phyloP scores from a whole-genome alignment of 2,888 invertebrate genomes.

The Gastracanthus pulcherrimus region DNA sequence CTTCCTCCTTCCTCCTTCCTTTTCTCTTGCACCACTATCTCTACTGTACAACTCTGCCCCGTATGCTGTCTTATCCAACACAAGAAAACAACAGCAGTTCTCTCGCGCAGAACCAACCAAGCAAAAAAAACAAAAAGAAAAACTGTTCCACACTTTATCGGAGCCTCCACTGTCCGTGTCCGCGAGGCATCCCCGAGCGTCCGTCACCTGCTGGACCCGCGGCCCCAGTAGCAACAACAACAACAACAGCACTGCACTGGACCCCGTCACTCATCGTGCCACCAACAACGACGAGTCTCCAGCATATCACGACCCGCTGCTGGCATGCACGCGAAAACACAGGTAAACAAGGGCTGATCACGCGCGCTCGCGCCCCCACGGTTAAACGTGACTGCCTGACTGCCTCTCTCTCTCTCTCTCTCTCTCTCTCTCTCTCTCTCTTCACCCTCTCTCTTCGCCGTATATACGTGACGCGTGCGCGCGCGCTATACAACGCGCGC shows the following conservation, averaged over 20 bases:
- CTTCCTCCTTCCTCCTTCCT: background rate
- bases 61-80: background rate
- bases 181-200: background rate
- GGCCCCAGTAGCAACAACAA: too few species aligned
- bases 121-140: too few species aligned
- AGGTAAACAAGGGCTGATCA: background rate
- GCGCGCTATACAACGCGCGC: background rate
- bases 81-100: background rate
- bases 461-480: too few species aligned
- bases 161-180: background rate
- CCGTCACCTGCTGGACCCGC: background rate
- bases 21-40: background rate
- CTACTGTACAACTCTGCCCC: background rate
- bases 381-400: background rate
- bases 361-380: background rate
- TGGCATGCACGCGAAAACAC: too few species aligned
- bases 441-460: too few species aligned
- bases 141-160: background rate
- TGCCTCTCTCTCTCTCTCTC: background rate
- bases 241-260: background rate
- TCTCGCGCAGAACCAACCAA: background rate
- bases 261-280: background rate
- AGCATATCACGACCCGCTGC: background rate
- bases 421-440: too few species aligned
- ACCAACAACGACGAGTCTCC: background rate